A percentile compares a stretch with the other conserved stretches of the same genome.
These are phyloP conservation scores for Madoqua kirkii DNA, from an alignment of 2,113 vertebrate genomes.

Conservation along the genomic window DNA sequence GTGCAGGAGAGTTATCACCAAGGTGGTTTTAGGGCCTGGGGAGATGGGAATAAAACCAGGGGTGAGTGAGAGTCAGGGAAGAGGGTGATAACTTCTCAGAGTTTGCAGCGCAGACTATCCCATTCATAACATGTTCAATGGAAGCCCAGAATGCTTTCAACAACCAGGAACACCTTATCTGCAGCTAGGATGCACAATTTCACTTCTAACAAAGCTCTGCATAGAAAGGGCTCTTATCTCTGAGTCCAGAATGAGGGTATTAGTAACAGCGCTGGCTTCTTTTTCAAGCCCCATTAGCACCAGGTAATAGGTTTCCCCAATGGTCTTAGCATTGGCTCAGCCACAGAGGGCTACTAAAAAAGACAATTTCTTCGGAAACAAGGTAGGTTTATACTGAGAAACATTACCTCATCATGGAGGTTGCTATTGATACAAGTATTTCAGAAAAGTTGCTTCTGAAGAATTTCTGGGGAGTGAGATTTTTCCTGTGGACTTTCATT, in stretches of 20 bases:
- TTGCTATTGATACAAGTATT: neutral
- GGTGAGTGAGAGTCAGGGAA: neutral
- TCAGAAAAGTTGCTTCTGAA: neutral
- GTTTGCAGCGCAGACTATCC: neutral
- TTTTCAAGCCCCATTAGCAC: slow-evolving; percentile 71
- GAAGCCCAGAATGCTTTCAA: slow-evolving; percentile 63
- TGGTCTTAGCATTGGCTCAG: slow-evolving; percentile 35
- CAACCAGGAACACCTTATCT: slow-evolving; percentile 68
- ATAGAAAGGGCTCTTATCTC: slow-evolving; percentile 78
- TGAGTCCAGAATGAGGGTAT: slow-evolving; percentile 73
- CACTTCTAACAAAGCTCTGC: slow-evolving; percentile 70
- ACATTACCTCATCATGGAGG: neutral
- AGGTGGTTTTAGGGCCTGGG: neutral
- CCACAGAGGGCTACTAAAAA: slow-evolving; percentile 48
- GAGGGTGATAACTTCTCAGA: neutral
- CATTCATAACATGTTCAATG: slow-evolving; percentile 62
- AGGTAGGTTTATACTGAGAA: slow-evolving; percentile 36
- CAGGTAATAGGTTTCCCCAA: slow-evolving; percentile 74
- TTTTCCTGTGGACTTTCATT: neutral
- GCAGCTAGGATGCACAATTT: slow-evolving; percentile 69
- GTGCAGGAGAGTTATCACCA: neutral
- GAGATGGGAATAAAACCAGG: neutral
- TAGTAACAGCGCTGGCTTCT: slow-evolving; percentile 72
- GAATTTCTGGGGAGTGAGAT: neutral
- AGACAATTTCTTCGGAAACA: slow-evolving; percentile 60